phyloP scores from a whole-genome alignment of 2,888 invertebrate species.

The Phengaris arion region DNA sequence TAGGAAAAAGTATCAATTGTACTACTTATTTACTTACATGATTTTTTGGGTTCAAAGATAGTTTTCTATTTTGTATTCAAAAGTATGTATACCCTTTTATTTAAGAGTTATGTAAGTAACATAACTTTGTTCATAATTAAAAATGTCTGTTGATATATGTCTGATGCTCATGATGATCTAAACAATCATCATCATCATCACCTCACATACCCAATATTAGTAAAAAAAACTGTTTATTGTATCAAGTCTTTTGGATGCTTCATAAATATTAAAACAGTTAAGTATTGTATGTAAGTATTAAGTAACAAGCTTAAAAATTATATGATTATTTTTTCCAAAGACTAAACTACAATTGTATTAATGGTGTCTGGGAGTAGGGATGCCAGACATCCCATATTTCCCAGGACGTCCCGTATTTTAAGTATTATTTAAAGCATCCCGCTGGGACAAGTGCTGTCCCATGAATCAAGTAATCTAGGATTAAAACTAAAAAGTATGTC shows the following conservation, averaged over 20 bases:
- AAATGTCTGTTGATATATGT: conserved; percentile 4
- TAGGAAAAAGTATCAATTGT: background rate
- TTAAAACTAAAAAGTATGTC: no score
- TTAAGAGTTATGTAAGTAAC: conserved; percentile 1
- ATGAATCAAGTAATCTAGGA: no score
- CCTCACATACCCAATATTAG: background rate
- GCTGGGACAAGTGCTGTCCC: no score
- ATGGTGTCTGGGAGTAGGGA: no score
- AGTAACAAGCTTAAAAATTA: no score
- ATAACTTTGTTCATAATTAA: background rate
- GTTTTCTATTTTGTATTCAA: background rate
- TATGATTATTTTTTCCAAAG: no score
- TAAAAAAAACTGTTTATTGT: background rate
- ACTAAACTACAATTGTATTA: no score
- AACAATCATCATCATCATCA: conserved; percentile 16
- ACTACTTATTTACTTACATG: background rate
- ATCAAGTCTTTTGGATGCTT: background rate
- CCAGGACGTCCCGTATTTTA: no score
- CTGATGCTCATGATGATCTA: conserved; percentile 14
- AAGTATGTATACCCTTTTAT: background rate
- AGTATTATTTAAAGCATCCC: no score
- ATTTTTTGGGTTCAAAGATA: no score
- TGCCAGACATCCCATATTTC: no score
- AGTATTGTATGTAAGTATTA: no score
- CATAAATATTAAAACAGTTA: background rate